These are phyloP conservation scores for Colaptes auratus DNA, from an alignment of 2,113 vertebrate species.

Conservation along the genomic window DNA sequence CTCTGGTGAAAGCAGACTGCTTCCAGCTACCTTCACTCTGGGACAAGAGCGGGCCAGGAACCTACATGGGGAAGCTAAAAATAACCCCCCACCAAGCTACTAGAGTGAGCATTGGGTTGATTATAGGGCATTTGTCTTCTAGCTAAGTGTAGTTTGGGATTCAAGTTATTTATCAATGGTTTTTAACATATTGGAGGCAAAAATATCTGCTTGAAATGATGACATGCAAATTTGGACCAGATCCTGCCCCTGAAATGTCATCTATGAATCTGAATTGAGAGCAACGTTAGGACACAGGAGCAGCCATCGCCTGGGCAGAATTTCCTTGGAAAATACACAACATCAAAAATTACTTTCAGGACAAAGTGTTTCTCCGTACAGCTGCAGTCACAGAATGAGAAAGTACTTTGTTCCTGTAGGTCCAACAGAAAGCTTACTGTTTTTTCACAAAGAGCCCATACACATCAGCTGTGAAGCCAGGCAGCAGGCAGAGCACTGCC, in stretches of 20 bases:
- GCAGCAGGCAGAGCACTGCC: not conserved
- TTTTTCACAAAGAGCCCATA: not conserved
- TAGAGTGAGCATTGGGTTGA: not conserved
- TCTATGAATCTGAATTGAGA: not conserved
- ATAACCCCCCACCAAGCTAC: not conserved
- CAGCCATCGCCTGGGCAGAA: not conserved
- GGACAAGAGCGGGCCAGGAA: not conserved
- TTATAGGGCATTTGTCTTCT: not conserved
- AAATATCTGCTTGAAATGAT: not conserved
- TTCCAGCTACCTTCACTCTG: not conserved
- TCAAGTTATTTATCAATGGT: not conserved
- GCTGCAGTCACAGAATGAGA: not conserved
- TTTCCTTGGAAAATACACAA: not conserved
- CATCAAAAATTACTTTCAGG: not conserved
- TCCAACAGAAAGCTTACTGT: not conserved
- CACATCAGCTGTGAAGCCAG: not conserved
- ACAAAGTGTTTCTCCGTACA: not conserved
- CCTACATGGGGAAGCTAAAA: not conserved
- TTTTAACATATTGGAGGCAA: not conserved
- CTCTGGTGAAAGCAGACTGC: not conserved
- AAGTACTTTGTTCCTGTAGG: not conserved
- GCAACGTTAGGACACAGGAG: not conserved
- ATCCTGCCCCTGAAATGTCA: not conserved
- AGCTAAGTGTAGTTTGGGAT: not conserved
- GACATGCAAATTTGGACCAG: not conserved